Evolutionary conservation across 2,797 vertebrate species (phyloP).

Genomic region (Martes flavigula): DNA sequence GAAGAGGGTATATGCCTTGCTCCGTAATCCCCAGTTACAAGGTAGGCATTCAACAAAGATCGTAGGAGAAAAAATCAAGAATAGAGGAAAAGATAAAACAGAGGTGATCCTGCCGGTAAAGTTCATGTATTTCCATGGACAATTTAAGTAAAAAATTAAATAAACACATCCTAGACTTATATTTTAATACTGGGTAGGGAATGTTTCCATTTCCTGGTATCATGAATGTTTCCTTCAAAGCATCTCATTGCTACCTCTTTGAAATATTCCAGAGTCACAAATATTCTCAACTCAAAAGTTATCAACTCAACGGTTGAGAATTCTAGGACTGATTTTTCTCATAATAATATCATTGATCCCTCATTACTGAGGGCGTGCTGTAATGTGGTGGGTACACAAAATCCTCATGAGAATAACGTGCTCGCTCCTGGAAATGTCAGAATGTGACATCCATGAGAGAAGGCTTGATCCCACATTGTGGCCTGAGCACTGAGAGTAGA

Average conservation of each 20-base stretch:
- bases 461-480: rapidly evolving
- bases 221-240: not conserved
- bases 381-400: not conserved
- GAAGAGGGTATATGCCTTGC: not conserved
- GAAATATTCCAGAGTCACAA: not conserved
- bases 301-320: not conserved
- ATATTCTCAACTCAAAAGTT: not conserved
- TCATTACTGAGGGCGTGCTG: rapidly evolving
- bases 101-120: not conserved
- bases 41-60: too few relatives aligned
- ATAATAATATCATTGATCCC: rapidly evolving
- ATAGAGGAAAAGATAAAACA: not conserved
- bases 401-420: rapidly evolving
- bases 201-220: not conserved
- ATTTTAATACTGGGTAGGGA: not conserved
- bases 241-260: not conserved
- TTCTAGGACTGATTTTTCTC: too few relatives aligned
- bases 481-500: not conserved
- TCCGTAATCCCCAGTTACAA: not conserved
- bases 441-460: too few relatives aligned
- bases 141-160: not conserved
- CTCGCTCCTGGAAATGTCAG: too few relatives aligned
- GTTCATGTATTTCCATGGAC: too few relatives aligned
- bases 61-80: not conserved
- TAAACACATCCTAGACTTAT: too few relatives aligned